phyloP scores from a whole-genome alignment of 2,113 vertebrate genomes.

The Felis chaus region DNA sequence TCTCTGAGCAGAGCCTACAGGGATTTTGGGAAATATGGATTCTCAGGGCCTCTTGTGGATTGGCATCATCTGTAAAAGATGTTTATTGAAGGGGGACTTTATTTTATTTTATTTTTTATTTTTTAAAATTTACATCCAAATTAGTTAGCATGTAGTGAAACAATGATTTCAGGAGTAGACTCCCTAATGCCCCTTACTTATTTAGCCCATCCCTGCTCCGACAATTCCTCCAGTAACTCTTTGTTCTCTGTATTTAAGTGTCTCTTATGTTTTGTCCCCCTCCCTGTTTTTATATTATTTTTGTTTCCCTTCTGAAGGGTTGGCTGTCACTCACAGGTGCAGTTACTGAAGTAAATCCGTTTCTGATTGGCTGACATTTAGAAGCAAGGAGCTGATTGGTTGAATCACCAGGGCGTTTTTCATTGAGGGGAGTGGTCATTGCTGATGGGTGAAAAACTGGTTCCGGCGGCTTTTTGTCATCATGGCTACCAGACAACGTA shows the following conservation, averaged over 20 bases:
- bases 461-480: neutral
- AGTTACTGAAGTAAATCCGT: neutral
- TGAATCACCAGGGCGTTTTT: neutral
- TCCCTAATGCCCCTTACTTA: no score
- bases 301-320: neutral
- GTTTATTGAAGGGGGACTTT: neutral
- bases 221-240: no score
- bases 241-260: no score
- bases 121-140: no score
- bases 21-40: neutral
- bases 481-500: neutral
- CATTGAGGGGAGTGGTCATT: neutral
- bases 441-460: neutral
- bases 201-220: no score
- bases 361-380: neutral
- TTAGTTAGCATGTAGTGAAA: no score
- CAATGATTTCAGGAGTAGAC: no score
- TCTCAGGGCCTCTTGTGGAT: neutral
- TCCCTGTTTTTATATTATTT: no score
- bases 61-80: neutral
- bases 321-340: neutral
- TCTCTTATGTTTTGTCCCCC: no score
- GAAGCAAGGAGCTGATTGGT: neutral
- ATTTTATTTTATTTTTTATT: no score
- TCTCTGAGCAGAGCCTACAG: neutral